phyloP scores from a whole-genome alignment of 2,797 vertebrate species.

The Pantherophis alleghaniensis region DNA sequence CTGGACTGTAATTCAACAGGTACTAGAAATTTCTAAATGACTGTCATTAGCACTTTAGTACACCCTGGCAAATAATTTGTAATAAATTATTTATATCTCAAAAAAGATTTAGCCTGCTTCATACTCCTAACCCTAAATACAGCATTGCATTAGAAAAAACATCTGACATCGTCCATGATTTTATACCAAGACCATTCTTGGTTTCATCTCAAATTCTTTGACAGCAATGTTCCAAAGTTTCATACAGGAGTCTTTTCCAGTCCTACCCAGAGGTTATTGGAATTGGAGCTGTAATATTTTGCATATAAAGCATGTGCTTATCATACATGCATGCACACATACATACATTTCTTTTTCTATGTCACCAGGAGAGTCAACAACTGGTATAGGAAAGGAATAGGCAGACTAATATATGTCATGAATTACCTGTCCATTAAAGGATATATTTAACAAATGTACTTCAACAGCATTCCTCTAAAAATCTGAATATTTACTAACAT shows the following conservation, averaged over 20 bases:
- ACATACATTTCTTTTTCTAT: neutral
- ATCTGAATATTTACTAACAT: constrained; percentile 35
- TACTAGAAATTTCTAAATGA: neutral
- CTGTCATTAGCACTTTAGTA: neutral
- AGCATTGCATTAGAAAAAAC: neutral
- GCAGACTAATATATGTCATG: constrained; percentile 32
- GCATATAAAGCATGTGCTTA: neutral
- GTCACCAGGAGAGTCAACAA: neutral
- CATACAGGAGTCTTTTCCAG: neutral
- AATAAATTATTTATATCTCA: neutral
- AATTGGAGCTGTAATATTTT: neutral
- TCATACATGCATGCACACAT: neutral
- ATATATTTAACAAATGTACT: constrained; percentile 18
- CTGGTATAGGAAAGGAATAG: constrained; percentile 8
- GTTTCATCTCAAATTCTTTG: neutral
- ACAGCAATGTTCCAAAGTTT: neutral
- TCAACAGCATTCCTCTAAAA: constrained; percentile 36
- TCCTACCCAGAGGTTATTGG: neutral
- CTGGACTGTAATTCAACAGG: neutral
- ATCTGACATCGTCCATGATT: neutral
- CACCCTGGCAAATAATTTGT: neutral
- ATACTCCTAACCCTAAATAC: too few relatives aligned
- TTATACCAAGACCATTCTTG: neutral
- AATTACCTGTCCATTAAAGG: constrained; percentile 30
- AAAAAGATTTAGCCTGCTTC: neutral